These are phyloP conservation scores for Agrochola lota DNA, from an alignment of 2,888 invertebrate species.

Conservation along the genomic window DNA sequence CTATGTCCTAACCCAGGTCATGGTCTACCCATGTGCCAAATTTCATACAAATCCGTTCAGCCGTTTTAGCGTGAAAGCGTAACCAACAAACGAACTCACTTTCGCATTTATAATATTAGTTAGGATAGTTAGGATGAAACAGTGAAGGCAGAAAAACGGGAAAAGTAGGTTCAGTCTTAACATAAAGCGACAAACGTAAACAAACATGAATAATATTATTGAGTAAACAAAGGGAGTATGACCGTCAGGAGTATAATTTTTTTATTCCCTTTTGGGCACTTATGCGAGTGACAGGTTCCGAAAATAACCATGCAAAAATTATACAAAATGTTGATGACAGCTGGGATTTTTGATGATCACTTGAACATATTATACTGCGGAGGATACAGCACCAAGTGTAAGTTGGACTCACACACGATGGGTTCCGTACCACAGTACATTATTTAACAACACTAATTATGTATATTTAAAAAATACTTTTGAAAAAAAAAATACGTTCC, in stretches of 20 bases:
- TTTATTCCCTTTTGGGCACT: not conserved
- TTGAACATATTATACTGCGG: not conserved
- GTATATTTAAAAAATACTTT: too few relatives aligned
- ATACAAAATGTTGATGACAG: slow-evolving; percentile 12
- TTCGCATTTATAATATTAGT: too few relatives aligned
- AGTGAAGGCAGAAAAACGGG: too few relatives aligned
- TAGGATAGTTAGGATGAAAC: too few relatives aligned
- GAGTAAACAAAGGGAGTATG: not conserved
- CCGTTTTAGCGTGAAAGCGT: too few relatives aligned
- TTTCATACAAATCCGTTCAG: too few relatives aligned
- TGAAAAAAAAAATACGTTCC: too few relatives aligned
- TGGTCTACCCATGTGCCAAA: too few relatives aligned
- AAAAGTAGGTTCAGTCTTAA: not conserved
- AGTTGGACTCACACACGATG: not conserved
- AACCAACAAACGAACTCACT: too few relatives aligned
- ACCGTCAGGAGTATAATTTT: not conserved
- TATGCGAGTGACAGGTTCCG: slow-evolving; percentile 25
- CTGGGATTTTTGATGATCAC: slow-evolving; percentile 7
- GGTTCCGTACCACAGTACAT: not conserved
- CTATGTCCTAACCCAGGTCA: too few relatives aligned
- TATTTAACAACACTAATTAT: too few relatives aligned
- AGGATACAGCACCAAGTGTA: not conserved
- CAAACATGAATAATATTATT: not conserved
- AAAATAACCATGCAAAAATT: slow-evolving; percentile 21
- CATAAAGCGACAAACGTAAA: not conserved